A percentile compares a stretch with the other conserved stretches of the same genome.
These are phyloP conservation scores for Lamprologus sp. DNA, from an alignment of 2,113 vertebrate species.

Conservation along the genomic window DNA sequence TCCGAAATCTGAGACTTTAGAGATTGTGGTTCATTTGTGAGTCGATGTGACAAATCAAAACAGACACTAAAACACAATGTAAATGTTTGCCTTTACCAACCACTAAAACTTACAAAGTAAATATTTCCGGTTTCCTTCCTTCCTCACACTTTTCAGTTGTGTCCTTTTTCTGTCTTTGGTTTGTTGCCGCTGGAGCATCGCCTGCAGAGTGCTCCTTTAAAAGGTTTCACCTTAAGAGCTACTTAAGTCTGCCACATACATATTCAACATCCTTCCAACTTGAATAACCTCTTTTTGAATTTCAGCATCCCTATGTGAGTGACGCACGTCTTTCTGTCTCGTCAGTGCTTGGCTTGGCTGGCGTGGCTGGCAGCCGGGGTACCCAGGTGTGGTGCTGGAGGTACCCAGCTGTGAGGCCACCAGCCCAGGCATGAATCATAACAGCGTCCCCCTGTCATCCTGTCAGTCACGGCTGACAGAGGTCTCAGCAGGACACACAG, in stretches of 20 bases:
- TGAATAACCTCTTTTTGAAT: not conserved
- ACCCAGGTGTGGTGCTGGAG: slow-evolving; percentile 63
- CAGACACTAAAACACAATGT: not conserved
- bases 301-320: not conserved
- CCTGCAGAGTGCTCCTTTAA: not conserved
- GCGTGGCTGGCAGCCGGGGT: slow-evolving; percentile 36
- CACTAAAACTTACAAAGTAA: not conserved
- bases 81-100: not conserved
- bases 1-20: not conserved
- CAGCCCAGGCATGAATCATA: slow-evolving; percentile 57
- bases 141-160: not conserved
- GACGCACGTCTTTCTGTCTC: not conserved
- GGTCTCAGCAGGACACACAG: slow-evolving; percentile 45
- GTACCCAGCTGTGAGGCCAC: slow-evolving; percentile 69
- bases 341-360: slow-evolving; percentile 1
- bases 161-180: slow-evolving; percentile 13
- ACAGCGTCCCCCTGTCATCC: slow-evolving; percentile 58
- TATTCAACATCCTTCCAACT: not conserved
- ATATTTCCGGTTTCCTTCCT: not conserved
- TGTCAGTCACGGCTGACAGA: slow-evolving; percentile 68
- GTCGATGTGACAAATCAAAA: not conserved
- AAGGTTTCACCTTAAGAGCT: not conserved
- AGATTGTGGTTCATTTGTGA: not conserved
- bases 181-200: not conserved
- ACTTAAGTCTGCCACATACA: not conserved